Conservation (phyloP, 2,888 invertebrate species). For the Opisthograptis luteolata region DNA sequence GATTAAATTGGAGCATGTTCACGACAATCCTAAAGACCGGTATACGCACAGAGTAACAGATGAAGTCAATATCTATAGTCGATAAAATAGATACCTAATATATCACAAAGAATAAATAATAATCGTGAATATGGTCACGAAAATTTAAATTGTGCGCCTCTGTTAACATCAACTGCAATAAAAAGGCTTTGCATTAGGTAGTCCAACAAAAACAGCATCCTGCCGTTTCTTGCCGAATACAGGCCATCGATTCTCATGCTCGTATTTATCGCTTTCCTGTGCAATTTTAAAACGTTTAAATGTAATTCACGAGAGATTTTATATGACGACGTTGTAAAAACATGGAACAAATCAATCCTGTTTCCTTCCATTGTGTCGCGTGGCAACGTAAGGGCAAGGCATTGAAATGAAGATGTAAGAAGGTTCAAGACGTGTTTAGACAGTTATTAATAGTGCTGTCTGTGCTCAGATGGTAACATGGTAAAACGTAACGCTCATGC, state of each 20-base stretch:
- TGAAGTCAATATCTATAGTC: no score
- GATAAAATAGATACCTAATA: no score
- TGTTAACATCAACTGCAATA: background rate
- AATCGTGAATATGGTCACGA: no score
- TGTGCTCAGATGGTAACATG: slow-evolving; percentile 42
- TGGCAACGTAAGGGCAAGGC: background rate
- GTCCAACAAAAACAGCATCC: slow-evolving; percentile 30
- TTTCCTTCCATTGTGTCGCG: slow-evolving; percentile 26
- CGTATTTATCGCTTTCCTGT: slow-evolving; percentile 28
- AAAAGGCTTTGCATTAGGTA: slow-evolving; percentile 19
- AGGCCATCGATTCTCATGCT: slow-evolving; percentile 25
- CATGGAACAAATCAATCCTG: slow-evolving; percentile 41
- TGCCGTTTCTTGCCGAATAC: slow-evolving; percentile 22
- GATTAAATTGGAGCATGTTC: no score
- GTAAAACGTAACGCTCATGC: slow-evolving; percentile 53
- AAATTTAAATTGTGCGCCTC: no score
- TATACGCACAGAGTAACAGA: no score
- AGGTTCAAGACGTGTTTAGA: slow-evolving; percentile 38
- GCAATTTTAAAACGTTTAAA: slow-evolving; percentile 34
- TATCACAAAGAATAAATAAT: no score
- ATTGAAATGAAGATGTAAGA: slow-evolving; percentile 31
- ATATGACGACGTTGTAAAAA: slow-evolving; percentile 25
- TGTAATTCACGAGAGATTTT: slow-evolving; percentile 28
- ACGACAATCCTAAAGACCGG: no score
- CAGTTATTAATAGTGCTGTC: slow-evolving; percentile 52